These are phyloP conservation scores for Subacronicta megacephala DNA, from an alignment of 2,888 invertebrate genomes.

Conservation along the genomic window DNA sequence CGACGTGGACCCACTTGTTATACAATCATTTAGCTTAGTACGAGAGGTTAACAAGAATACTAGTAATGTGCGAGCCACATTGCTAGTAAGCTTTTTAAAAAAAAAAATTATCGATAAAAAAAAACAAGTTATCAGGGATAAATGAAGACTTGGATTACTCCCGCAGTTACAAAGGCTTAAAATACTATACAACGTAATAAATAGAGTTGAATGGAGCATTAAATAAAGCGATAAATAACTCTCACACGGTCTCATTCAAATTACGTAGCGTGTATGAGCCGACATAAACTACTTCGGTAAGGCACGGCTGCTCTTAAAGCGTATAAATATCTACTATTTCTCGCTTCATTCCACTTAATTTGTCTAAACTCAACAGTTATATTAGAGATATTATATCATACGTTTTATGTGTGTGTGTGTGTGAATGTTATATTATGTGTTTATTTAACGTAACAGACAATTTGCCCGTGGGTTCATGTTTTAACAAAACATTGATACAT, in stretches of 20 bases:
- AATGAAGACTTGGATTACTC: conserved; percentile 19
- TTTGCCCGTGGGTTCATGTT: too few relatives aligned
- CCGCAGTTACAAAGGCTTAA: conserved; percentile 24
- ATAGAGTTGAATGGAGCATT: conserved; percentile 41
- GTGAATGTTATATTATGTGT: too few relatives aligned
- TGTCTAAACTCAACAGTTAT: too few relatives aligned
- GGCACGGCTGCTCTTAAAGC: conserved; percentile 11
- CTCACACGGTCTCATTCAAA: conserved; percentile 54
- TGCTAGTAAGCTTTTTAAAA: too few relatives aligned
- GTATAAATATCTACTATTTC: neutral
- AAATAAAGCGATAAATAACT: conserved; percentile 57
- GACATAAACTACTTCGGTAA: conserved; percentile 44
- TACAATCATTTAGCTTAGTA: too few relatives aligned
- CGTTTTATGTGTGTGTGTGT: too few relatives aligned
- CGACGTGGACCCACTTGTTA: too few relatives aligned
- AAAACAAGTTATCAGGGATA: conserved; percentile 3
- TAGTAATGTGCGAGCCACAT: too few relatives aligned
- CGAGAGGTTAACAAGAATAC: too few relatives aligned
- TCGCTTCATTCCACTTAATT: neutral
- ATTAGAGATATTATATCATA: too few relatives aligned
- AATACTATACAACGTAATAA: conserved; percentile 45
- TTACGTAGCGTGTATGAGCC: conserved; percentile 55
- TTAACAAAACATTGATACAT: too few relatives aligned
- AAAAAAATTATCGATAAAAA: neutral
- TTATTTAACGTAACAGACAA: too few relatives aligned